Evolutionary conservation across 2,113 vertebrate species (phyloP), one percentile per base, ranked within the genome.

Genomic region (Pseudois nayaur): DNA sequence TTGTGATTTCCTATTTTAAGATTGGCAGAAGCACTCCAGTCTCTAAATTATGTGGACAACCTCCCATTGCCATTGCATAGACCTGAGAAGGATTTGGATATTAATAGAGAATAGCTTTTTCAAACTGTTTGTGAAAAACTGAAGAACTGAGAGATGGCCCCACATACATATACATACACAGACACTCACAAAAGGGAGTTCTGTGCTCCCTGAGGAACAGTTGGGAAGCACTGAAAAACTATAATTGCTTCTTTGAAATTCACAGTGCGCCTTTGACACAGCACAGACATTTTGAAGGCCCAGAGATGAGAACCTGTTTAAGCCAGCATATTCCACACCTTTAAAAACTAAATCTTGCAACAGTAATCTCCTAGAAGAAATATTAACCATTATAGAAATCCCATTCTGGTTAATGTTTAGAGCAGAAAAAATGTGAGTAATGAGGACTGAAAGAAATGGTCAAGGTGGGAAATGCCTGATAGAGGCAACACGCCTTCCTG

Each of bases 1-100:
- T 92, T 86, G 45, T 55, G 83, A 89, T 79, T 95, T 90, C 74
- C 84, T 90, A 74, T 86, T 92, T 81, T 81, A 95, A 96, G 82
- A 82, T 33, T 71, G 14, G 60, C 40, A 50, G 87, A 71, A 82
- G 8, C 5, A 6, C 2, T 33, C 52, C 57, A 31, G 3, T 62
- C 85, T 71, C 89, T 59, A 21, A 45, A 76, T 31, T 55, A 2
- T 81, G 9, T 54, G 59, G 87, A 76, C 14, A 11, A 6, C 17
- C 11, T n/a, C 36, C 36, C 48, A 36, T n/a, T 6, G 23, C 25
- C 57, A 67, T 79, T 40, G n/a, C 10, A 10, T 50, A 91, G 64
- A 40, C 45, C 79, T 57, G 54, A 57, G 55, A 95, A 71, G 14
- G 29, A 52, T 48, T 52, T 17, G 29, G 15, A 57, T 54, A 9